Evolutionary conservation across 2,113 vertebrate species (phyloP), one percentile per base, ranked within the genome.

Genomic region (Chamaea fasciata): DNA sequence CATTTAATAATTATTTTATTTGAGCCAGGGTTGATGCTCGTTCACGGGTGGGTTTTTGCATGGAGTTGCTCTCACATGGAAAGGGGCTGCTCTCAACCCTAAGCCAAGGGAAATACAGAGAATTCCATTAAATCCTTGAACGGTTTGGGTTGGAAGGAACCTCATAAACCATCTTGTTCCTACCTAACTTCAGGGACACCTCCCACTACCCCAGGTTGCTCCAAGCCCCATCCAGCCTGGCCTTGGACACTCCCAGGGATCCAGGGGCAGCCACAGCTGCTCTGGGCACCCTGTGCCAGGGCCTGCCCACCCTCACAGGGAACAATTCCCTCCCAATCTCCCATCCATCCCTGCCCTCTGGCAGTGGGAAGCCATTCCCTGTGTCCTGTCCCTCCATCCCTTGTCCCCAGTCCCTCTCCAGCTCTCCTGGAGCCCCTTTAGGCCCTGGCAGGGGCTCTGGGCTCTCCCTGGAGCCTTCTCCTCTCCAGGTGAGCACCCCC

Each of bases 161-260:
- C 24, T 53, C 50, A 20, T 19, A 18, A 60, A 68, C 4, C 17
- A 31, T 53, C 46, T 16, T 42, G 33, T 44, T 33, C 59, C 52
- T 23, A 2, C 8, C 12, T 14, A 13, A n/a, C 4, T 28, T 39
- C 53, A 60, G 33, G 33, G 69, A 46, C 23, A 67, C 3, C 15
- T 82, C 0, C 33, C 60, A 6, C 52, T 6, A 0, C 20, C 28
- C 37, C 77, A 89, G 59, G 3, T 0, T 42, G 42, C 21, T 37
- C 31, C 57, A 1, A 69, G 19, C 64, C 6, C 19, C 0, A 0
- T 14, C 39, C 47, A 80, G 0, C 67, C 41, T 31, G 26, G 42
- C 24, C 57, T 31, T 15, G 85, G 35, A 0, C 85, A 56, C 14
- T 57, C 0, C 65, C 76, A 73, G 76, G 50, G 67, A 49, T 57